Conservation (phyloP, 2,797 vertebrate genomes). For the Epinephelus awoara region DNA sequence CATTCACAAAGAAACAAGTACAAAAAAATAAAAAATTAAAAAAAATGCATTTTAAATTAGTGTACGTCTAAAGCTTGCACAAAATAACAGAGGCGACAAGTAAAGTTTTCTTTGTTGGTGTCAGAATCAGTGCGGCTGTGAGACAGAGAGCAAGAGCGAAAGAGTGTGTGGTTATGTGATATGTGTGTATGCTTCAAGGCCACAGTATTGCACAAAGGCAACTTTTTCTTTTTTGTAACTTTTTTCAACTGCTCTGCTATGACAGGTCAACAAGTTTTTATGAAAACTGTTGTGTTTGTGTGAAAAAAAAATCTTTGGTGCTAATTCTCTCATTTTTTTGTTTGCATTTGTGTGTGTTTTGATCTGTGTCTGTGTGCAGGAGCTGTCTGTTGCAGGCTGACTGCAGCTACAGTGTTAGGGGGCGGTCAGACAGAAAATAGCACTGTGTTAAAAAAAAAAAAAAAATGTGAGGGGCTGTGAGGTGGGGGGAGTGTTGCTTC, state of each 20-base stretch:
- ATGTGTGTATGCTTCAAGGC: slow-evolving; percentile 28
- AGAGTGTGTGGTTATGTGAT: slow-evolving; percentile 12
- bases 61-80: slow-evolving; percentile 38
- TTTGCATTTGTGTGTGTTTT: background rate
- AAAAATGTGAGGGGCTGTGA: background rate
- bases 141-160: slow-evolving; percentile 21
- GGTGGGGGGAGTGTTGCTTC: slow-evolving; percentile 13
- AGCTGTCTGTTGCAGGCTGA: slow-evolving; percentile 24
- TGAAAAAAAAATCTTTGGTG: background rate
- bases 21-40: background rate
- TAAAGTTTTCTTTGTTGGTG: slow-evolving; percentile 30
- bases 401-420: slow-evolving; percentile 10
- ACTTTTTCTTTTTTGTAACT: background rate
- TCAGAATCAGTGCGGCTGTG: slow-evolving; percentile 24
- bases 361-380: slow-evolving; percentile 18
- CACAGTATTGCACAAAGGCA: slow-evolving; percentile 6
- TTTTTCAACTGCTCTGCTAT: slow-evolving; percentile 19
- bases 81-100: slow-evolving; percentile 20
- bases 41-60: slow-evolving; percentile 31
- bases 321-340: slow-evolving; percentile 2
- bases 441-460: background rate
- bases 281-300: slow-evolving; percentile 16
- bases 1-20: slow-evolving; percentile 9
- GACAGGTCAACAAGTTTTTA: slow-evolving; percentile 35
- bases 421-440: slow-evolving; percentile 35